phyloP scores from a whole-genome alignment of 2,888 invertebrate species.

The Macrophya annulata region DNA sequence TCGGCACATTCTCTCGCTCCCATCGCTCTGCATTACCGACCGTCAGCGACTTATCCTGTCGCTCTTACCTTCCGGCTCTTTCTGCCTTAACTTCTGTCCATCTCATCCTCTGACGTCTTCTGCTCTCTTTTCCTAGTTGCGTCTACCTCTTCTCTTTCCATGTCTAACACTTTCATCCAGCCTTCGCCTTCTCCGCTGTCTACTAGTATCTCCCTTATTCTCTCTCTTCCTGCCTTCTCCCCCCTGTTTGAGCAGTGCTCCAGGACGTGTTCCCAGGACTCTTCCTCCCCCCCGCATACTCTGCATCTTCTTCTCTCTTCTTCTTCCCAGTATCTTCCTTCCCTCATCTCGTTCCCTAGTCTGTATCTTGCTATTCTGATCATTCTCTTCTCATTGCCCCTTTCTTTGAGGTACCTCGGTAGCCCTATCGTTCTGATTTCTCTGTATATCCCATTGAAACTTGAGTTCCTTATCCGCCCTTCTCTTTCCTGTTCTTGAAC shows the following conservation, averaged over 20 bases:
- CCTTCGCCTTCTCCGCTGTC: background rate
- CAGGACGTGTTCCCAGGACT: slow-evolving; percentile 37
- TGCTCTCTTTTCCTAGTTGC: too few species aligned
- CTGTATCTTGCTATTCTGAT: slow-evolving; percentile 31
- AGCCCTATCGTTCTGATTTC: background rate
- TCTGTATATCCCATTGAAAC: background rate
- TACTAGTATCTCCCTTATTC: background rate
- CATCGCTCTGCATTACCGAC: too few species aligned
- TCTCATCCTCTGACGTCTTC: too few species aligned
- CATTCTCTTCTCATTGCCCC: background rate
- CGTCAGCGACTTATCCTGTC: too few species aligned
- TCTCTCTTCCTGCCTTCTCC: background rate
- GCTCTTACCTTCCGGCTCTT: too few species aligned
- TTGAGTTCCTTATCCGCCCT: background rate
- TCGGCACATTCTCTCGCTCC: too few species aligned
- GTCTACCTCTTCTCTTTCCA: background rate
- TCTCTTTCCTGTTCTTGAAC: background rate
- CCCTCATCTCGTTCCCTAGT: slow-evolving; percentile 46
- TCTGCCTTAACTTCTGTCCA: too few species aligned
- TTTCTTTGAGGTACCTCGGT: slow-evolving; percentile 42
- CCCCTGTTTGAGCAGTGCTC: background rate
- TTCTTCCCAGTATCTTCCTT: slow-evolving; percentile 23
- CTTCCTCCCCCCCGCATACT: slow-evolving; percentile 28
- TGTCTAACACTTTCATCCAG: background rate
- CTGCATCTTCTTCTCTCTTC: slow-evolving; percentile 26